Percentiles rank a stretch among this genome's conserved stretches.
These are phyloP conservation scores for Pholis gunnellus DNA, from an alignment of 2,113 vertebrate species.

Conservation along the genomic window DNA sequence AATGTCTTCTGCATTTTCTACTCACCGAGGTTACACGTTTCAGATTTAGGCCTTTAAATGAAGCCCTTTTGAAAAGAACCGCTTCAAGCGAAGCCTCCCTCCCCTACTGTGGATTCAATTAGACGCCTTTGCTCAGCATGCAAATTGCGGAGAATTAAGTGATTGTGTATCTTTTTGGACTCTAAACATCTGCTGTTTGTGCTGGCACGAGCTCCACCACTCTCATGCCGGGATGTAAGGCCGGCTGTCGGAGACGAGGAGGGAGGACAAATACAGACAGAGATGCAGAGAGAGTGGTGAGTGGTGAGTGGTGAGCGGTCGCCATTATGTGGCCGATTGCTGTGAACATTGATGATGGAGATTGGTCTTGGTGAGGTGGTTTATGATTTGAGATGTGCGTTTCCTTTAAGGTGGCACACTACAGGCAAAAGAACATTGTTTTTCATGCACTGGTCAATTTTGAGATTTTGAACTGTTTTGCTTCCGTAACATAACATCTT, in stretches of 20 bases:
- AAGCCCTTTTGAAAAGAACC: slow-evolving; percentile 13
- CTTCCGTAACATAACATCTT: not conserved
- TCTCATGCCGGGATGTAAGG: slow-evolving; percentile 12
- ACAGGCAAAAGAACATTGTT: not conserved
- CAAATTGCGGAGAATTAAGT: slow-evolving; percentile 54
- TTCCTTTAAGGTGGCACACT: not conserved
- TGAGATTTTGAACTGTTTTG: not conserved
- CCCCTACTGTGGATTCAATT: slow-evolving; percentile 32
- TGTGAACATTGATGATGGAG: not conserved
- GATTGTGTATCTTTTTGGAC: slow-evolving; percentile 56
- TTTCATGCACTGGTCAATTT: not conserved
- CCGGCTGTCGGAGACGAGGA: slow-evolving; percentile 8
- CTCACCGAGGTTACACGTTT: not conserved
- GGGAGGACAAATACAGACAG: not conserved
- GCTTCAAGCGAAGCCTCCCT: not conserved
- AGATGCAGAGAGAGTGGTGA: not conserved
- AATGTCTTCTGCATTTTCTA: not conserved
- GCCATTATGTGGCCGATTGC: not conserved
- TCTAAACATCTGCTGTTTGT: slow-evolving; percentile 70
- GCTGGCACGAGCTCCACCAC: slow-evolving; percentile 30
- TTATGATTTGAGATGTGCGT: not conserved
- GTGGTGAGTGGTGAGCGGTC: not conserved
- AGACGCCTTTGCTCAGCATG: slow-evolving; percentile 18
- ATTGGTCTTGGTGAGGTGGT: not conserved
- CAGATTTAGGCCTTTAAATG: not conserved